Percentiles rank a stretch among this genome's conserved stretches.
Conservation (phyloP, 2,797 vertebrate genomes). For the Dicrostonyx torquatus region DNA sequence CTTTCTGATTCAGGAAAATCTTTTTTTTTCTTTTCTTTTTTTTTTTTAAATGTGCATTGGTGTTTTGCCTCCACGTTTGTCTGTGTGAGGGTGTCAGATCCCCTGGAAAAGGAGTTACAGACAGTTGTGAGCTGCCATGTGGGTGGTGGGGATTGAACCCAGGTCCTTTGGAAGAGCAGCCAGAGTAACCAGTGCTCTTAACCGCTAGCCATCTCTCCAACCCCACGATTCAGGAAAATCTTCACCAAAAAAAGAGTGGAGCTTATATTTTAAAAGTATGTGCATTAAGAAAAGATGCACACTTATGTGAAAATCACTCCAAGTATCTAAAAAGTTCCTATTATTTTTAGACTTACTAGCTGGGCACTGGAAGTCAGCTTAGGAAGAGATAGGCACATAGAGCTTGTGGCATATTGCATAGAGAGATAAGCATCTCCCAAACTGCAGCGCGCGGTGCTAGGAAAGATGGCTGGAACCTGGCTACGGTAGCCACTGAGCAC, state of each 20-base stretch:
- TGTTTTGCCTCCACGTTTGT: neutral
- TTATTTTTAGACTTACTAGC: neutral
- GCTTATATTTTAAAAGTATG: neutral
- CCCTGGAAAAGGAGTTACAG: neutral
- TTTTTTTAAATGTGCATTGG: neutral
- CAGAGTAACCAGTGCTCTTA: neutral
- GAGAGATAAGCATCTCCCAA: neutral
- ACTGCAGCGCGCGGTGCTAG: neutral
- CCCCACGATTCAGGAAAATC: neutral
- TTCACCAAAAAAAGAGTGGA: neutral
- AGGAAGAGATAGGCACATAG: too few species aligned
- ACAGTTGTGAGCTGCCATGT: neutral
- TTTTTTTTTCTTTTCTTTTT: neutral
- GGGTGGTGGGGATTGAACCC: neutral
- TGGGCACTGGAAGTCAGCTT: neutral
- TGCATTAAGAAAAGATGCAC: neutral
- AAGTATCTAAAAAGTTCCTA: neutral
- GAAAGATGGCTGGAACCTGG: neutral
- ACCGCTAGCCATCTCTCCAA: neutral
- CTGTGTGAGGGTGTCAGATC: neutral
- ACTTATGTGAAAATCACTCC: neutral
- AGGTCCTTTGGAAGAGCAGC: neutral
- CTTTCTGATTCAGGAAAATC: constrained; percentile 43
- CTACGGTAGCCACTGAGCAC: neutral
- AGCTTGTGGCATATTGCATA: neutral